These are phyloP conservation scores for Lumbricus terrestris DNA, from an alignment of 2,888 invertebrate species.

Conservation along the genomic window DNA sequence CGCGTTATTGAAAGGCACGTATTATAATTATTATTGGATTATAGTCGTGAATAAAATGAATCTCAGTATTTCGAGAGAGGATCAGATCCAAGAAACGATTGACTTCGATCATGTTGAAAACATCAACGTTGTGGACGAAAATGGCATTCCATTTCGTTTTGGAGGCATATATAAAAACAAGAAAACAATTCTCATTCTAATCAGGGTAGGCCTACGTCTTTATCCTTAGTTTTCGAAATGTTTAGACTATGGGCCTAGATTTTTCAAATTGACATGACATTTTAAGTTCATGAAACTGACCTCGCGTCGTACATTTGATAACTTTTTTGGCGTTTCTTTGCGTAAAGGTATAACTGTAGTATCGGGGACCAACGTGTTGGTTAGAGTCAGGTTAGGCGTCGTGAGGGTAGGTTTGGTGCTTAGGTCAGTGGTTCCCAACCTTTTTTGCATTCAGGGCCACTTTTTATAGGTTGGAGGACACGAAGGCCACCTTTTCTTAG, in stretches of 20 bases:
- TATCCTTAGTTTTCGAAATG: background rate
- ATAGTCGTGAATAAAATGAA: background rate
- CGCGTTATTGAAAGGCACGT: too few relatives aligned
- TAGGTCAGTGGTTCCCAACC: too few relatives aligned
- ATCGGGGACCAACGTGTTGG: too few relatives aligned
- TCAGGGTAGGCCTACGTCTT: background rate
- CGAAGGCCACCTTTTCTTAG: too few relatives aligned
- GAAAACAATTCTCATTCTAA: conserved; percentile 46
- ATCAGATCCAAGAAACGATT: conserved; percentile 43
- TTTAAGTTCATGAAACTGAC: background rate
- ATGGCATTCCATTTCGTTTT: conserved; percentile 48
- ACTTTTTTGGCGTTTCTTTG: too few relatives aligned
- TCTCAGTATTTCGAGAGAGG: conserved; percentile 44
- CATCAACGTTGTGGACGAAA: conserved; percentile 45
- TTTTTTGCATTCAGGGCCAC: too few relatives aligned
- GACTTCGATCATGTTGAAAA: conserved; percentile 44
- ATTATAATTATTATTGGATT: too few relatives aligned
- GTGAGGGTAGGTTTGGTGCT: too few relatives aligned
- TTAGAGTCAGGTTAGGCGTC: too few relatives aligned
- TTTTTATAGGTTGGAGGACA: too few relatives aligned
- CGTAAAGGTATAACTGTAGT: too few relatives aligned
- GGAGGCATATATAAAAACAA: conserved; percentile 49
- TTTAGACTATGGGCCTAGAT: background rate
- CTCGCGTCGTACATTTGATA: background rate
- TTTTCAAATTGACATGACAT: background rate